Evolutionary conservation across 2,888 invertebrate genomes (phyloP), one percentile per base, ranked within the genome.

Genomic region (Leuctra nigra): DNA sequence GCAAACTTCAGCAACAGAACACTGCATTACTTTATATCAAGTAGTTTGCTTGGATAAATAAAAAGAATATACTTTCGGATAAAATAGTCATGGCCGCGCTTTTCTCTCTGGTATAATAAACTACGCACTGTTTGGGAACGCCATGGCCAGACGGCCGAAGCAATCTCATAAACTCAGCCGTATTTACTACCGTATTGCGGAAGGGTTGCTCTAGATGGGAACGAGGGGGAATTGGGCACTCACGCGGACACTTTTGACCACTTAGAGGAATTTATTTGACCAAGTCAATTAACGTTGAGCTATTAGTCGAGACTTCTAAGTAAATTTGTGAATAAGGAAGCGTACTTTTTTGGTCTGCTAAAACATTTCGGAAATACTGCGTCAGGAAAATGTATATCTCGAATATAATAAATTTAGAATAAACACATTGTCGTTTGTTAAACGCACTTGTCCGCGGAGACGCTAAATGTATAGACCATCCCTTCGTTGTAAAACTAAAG

Each of bases 281-380:
- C 39, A 16, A 16, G 39, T 39, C 39, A 39, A 39, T 39, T 39
- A 39, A 39, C 18, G n/a, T n/a, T n/a, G n/a, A n/a, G n/a, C n/a
- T n/a, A n/a, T n/a, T n/a, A n/a, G n/a, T n/a, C n/a, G n/a, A n/a
- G n/a, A n/a, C n/a, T n/a, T n/a, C n/a, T n/a, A n/a, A n/a, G n/a
- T n/a, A n/a, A n/a, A n/a, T n/a, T n/a, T n/a, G n/a, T n/a, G n/a
- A n/a, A n/a, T n/a, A n/a, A n/a, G n/a, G n/a, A n/a, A n/a, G n/a
- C n/a, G n/a, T n/a, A n/a, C n/a, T n/a, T n/a, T n/a, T n/a, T n/a
- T n/a, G n/a, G n/a, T n/a, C n/a, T n/a, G n/a, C n/a, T n/a, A n/a
- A n/a, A n/a, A n/a, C n/a, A n/a, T n/a, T n/a, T n/a, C n/a, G n/a
- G n/a, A n/a, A n/a, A n/a, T n/a, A n/a, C n/a, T n/a, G n/a, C n/a